phyloP scores from a whole-genome alignment of 2,797 vertebrate genomes.

The Phataginus tricuspis region DNA sequence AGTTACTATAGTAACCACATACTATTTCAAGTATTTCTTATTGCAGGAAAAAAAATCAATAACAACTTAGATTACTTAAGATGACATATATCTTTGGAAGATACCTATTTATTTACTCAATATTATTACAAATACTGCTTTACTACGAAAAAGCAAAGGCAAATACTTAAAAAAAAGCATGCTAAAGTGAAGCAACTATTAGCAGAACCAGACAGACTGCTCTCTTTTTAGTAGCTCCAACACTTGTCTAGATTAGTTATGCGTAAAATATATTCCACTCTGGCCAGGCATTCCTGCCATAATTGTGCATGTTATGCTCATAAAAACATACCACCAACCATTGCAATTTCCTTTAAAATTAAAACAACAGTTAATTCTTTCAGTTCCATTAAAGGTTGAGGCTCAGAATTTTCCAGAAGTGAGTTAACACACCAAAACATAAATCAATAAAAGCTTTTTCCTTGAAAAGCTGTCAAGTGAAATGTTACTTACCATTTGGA shows the following conservation, averaged over 20 bases:
- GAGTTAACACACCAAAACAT: conserved; percentile 23
- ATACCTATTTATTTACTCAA: conserved; percentile 79
- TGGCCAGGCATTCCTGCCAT: conserved; percentile 11
- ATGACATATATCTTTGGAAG: conserved; percentile 82
- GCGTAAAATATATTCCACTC: conserved; percentile 63
- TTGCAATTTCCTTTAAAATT: conserved; percentile 45
- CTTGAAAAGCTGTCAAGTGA: conserved; percentile 1
- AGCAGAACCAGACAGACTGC: conserved; percentile 43
- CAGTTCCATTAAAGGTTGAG: conserved; percentile 17
- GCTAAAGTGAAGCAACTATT: conserved; percentile 45
- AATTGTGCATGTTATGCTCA: conserved; percentile 62
- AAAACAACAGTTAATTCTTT: not conserved
- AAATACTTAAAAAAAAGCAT: not conserved
- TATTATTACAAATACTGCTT: conserved; percentile 79
- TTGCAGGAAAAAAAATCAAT: conserved; percentile 82
- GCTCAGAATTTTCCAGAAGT: conserved; percentile 8
- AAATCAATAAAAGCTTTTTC: conserved; percentile 25
- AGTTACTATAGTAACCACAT: conserved; percentile 86
- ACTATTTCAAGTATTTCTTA: conserved; percentile 83
- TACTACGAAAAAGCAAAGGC: conserved; percentile 70
- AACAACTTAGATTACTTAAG: conserved; percentile 83
- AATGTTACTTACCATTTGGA: not conserved
- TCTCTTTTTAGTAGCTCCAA: conserved; percentile 26
- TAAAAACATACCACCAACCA: conserved; percentile 48
- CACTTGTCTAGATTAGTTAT: conserved; percentile 65